A percentile compares a stretch with the other conserved stretches of the same genome.
phyloP scores from a whole-genome alignment of 1,140 invertebrate genomes.

The Forficula auricularia region DNA sequence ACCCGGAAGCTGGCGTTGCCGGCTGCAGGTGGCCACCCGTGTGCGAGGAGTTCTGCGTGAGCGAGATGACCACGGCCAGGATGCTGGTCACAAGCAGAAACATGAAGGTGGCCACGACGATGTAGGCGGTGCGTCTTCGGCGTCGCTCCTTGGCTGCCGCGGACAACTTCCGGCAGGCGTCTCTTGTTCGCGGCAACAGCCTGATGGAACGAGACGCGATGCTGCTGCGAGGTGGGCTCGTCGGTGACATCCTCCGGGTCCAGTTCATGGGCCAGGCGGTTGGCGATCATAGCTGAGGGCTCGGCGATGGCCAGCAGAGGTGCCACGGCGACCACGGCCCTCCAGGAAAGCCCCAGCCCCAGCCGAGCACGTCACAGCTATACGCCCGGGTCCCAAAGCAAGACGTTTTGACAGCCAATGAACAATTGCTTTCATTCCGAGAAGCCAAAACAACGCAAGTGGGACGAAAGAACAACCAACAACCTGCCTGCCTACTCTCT shows the following conservation, averaged over 20 bases:
- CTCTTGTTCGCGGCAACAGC: slow-evolving; percentile 26
- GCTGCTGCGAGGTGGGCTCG: slow-evolving; percentile 16
- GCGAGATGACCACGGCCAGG: slow-evolving; percentile 47
- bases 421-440: too few relatives aligned
- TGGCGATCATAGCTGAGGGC: background rate
- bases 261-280: background rate
- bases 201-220: slow-evolving; percentile 26
- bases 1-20: too few relatives aligned
- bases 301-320: background rate
- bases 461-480: too few relatives aligned
- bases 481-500: too few relatives aligned
- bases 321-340: slow-evolving; percentile 5
- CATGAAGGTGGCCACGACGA: slow-evolving; percentile 44
- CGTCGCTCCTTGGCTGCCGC: slow-evolving; percentile 31
- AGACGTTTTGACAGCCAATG: background rate
- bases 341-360: background rate
- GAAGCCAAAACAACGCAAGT: too few relatives aligned
- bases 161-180: slow-evolving; percentile 18
- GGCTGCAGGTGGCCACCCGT: slow-evolving; percentile 9
- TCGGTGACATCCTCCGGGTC: slow-evolving; percentile 19
- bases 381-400: background rate
- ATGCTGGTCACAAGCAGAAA: slow-evolving; percentile 44
- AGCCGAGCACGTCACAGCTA: background rate
- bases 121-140: slow-evolving; percentile 39
- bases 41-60: slow-evolving; percentile 37